These are phyloP conservation scores for Drosophila lacicola DNA, from an alignment of 2,888 invertebrate species.

Conservation along the genomic window DNA sequence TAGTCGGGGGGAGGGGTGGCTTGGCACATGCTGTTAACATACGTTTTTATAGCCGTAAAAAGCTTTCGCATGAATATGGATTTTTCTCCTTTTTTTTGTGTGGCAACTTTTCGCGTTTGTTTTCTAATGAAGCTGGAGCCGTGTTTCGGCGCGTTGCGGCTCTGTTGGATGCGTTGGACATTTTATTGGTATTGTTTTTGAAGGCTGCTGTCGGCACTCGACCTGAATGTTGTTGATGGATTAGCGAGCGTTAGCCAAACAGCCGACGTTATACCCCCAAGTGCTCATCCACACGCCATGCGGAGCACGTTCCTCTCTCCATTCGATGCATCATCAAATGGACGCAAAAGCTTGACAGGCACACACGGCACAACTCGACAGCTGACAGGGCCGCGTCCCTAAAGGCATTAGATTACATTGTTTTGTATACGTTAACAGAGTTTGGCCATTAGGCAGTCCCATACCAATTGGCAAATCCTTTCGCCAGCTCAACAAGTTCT, in stretches of 20 bases:
- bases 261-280: slow-evolving; percentile 7
- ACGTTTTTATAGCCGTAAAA: slow-evolving; percentile 41
- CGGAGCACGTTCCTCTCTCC: too few species aligned
- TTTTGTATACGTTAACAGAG: slow-evolving; percentile 10
- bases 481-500: slow-evolving; percentile 38
- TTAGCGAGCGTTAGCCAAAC: slow-evolving; percentile 54
- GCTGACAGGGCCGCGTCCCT: slow-evolving; percentile 1
- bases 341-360: slow-evolving; percentile 1
- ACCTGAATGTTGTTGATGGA: slow-evolving; percentile 66
- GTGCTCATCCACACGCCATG: background rate
- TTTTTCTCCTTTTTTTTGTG: slow-evolving; percentile 44
- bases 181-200: slow-evolving; percentile 69
- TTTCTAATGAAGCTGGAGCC: slow-evolving; percentile 54
- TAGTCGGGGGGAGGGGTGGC: background rate
- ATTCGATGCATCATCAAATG: slow-evolving; percentile 53
- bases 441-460: slow-evolving; percentile 33
- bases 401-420: slow-evolving; percentile 52
- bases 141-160: slow-evolving; percentile 21
- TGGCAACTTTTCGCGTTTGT: slow-evolving; percentile 49
- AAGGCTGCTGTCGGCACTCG: slow-evolving; percentile 42
- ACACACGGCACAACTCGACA: background rate
- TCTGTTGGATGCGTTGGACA: slow-evolving; percentile 30
- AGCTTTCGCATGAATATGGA: slow-evolving; percentile 56
- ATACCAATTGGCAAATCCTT: slow-evolving; percentile 26
- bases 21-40: slow-evolving; percentile 29